A percentile compares a stretch with the other conserved stretches of the same genome.
These are phyloP conservation scores for Coluber constrictor DNA, from an alignment of 2,797 vertebrate species.

Conservation along the genomic window DNA sequence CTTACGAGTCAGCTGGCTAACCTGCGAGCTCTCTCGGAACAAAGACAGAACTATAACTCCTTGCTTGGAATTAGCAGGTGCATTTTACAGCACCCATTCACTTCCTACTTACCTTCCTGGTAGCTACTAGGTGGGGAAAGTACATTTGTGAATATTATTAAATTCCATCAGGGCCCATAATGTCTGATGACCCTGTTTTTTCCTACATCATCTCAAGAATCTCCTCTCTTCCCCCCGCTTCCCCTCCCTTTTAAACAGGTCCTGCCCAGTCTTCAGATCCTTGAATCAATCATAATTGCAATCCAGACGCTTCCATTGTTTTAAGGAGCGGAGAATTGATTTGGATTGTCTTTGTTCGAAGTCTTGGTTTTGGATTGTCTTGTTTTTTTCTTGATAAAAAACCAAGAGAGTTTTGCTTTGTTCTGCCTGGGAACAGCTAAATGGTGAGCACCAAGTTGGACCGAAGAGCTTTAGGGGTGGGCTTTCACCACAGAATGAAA, in stretches of 20 bases:
- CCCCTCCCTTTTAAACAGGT: background rate
- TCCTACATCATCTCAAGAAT: background rate
- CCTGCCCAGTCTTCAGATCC: too few relatives aligned
- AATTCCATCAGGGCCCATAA: background rate
- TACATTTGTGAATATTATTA: background rate
- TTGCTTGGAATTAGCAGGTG: slow-evolving; percentile 38
- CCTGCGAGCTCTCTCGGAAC: background rate
- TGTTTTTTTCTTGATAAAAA: slow-evolving; percentile 9
- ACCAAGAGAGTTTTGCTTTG: slow-evolving; percentile 37
- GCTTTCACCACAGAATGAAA: slow-evolving; percentile 55
- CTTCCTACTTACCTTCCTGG: slow-evolving; percentile 51
- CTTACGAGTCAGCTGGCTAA: background rate
- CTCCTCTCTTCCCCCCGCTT: background rate
- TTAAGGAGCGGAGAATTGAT: background rate
- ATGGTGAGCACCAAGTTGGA: slow-evolving; percentile 59
- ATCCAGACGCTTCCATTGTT: background rate
- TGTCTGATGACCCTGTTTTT: background rate
- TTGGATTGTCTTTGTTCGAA: slow-evolving; percentile 40
- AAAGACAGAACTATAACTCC: background rate
- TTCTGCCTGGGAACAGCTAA: slow-evolving; percentile 53
- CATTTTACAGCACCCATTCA: slow-evolving; percentile 40
- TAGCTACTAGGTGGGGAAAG: background rate
- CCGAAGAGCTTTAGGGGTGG: slow-evolving; percentile 61
- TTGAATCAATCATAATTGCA: background rate
- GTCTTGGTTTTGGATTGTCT: too few relatives aligned